Conservation (phyloP, 2,888 invertebrate genomes). For the Caenorhabditis imperialis region DNA sequence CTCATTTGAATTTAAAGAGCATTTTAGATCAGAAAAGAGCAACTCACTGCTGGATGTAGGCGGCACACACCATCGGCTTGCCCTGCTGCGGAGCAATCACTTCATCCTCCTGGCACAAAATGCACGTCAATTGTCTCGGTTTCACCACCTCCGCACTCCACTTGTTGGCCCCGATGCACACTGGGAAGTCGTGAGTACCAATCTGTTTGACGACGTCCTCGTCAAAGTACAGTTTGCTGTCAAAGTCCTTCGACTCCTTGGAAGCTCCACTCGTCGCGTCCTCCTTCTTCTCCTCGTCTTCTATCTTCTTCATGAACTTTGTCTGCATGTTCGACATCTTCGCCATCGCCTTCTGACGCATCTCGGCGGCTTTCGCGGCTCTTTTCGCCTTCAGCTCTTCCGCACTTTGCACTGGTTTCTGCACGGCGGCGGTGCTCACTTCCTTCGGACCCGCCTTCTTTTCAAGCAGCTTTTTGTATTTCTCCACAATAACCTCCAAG, state of each 20-base stretch:
- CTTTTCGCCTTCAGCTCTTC: slow-evolving; percentile 56
- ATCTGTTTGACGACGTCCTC: slow-evolving; percentile 59
- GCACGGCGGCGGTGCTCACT: slow-evolving; percentile 4
- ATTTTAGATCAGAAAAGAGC: neutral
- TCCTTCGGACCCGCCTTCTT: slow-evolving; percentile 20
- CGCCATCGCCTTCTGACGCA: slow-evolving; percentile 68
- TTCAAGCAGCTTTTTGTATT: slow-evolving; percentile 59
- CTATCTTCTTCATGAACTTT: slow-evolving; percentile 55
- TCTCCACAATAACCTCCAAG: slow-evolving; percentile 63
- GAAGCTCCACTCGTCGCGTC: slow-evolving; percentile 1
- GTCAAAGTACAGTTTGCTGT: slow-evolving; percentile 50
- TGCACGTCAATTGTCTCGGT: slow-evolving; percentile 69
- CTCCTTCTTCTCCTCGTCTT: slow-evolving; percentile 47
- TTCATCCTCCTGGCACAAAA: slow-evolving; percentile 76
- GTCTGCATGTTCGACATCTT: slow-evolving; percentile 61
- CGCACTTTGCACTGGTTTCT: slow-evolving; percentile 3
- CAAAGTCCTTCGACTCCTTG: neutral
- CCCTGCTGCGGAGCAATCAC: slow-evolving; percentile 62
- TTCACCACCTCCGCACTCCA: slow-evolving; percentile 53
- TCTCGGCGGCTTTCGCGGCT: slow-evolving; percentile 67
- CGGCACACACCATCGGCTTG: slow-evolving; percentile 73
- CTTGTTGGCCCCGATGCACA: slow-evolving; percentile 69
- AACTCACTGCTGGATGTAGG: slow-evolving; percentile 72
- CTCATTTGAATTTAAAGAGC: too few relatives aligned
- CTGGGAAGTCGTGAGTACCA: slow-evolving; percentile 65